Base-by-base conservation (phyloP, 92 coral and sea anemone genomes). In the Actinostola sp. region DNA sequence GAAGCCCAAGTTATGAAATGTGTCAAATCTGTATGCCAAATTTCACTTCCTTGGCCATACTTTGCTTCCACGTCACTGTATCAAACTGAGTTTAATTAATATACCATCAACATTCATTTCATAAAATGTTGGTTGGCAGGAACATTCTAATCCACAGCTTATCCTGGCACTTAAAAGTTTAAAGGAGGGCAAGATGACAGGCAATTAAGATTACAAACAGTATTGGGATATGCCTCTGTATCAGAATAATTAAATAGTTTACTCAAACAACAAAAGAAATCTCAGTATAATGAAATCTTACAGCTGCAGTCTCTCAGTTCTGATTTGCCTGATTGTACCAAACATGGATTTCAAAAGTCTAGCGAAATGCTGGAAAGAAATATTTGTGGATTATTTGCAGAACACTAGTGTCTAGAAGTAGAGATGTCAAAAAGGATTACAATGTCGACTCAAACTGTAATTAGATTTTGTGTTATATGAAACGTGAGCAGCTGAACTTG, bases 391-490 rank as follows among this genome's bases (percentile, higher is more conserved):
- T 27, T 57, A 57, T 27, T 57, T 57, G 63, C 38, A 27, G 39
- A 57, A 57, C 63, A 27, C 39, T 27, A 17, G 36, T 3, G 63
- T 57, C 16, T 3, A 19, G 61, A 54, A 54, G 30, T 10, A 10
- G 63, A 4, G 1, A 57, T 27, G 63, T 57, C 61, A 68, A 51
- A 68, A 50, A 11, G 62, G 74, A 68, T 68, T 68, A 68, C 17
- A 31, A 33, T 34, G 30, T 36, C 62, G 61, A 51, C n/a, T n/a
- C n/a, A n/a, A n/a, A n/a, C n/a, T n/a, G n/a, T n/a, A n/a, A n/a
- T n/a, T n/a, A n/a, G n/a, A n/a, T n/a, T n/a, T n/a, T n/a, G n/a
- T n/a, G n/a, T n/a, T n/a, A n/a, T n/a, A n/a, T n/a, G n/a, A n/a
- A n/a, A n/a, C n/a, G n/a, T n/a, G n/a, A n/a, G n/a, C n/a, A n/a